Percentiles rank a stretch among this genome's conserved stretches.
phyloP scores from a whole-genome alignment of 92 coral and sea anemone species.

The Epizoanthus illoricatus region DNA sequence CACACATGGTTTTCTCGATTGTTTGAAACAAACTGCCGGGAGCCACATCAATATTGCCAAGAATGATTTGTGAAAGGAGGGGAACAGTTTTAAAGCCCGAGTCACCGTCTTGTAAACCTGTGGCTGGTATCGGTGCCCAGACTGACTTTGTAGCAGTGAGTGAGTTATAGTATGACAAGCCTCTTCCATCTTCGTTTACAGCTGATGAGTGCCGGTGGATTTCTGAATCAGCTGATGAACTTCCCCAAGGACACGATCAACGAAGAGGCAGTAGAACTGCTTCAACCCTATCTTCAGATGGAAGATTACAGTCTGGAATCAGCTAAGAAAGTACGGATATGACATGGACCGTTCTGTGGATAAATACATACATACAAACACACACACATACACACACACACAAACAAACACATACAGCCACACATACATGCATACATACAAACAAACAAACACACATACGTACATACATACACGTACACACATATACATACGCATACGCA shows the following conservation, averaged over 20 bases:
- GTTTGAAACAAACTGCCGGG: too few species aligned
- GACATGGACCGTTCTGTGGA: neutral
- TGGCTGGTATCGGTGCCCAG: too few species aligned
- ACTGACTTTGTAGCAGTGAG: too few species aligned
- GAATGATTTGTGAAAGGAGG: too few species aligned
- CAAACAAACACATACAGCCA: neutral
- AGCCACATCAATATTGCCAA: too few species aligned
- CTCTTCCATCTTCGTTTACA: neutral
- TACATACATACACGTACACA: neutral
- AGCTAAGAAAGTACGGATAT: conserved; percentile 73
- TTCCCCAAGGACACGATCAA: conserved; percentile 87
- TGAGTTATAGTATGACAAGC: neutral
- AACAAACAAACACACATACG: neutral
- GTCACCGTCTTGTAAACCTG: too few species aligned
- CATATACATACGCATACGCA: neutral
- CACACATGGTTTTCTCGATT: too few species aligned
- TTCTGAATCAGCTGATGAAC: conserved; percentile 74
- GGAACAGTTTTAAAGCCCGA: too few species aligned
- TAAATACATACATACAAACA: conserved; percentile 4
- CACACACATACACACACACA: neutral
- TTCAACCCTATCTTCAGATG: conserved; percentile 67
- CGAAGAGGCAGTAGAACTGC: conserved; percentile 80
- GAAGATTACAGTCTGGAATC: conserved; percentile 81
- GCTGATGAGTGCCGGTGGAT: conserved; percentile 86
- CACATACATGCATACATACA: neutral